phyloP scores from a whole-genome alignment of 2,797 vertebrate species.

The Dendrocincla tyrannina region DNA sequence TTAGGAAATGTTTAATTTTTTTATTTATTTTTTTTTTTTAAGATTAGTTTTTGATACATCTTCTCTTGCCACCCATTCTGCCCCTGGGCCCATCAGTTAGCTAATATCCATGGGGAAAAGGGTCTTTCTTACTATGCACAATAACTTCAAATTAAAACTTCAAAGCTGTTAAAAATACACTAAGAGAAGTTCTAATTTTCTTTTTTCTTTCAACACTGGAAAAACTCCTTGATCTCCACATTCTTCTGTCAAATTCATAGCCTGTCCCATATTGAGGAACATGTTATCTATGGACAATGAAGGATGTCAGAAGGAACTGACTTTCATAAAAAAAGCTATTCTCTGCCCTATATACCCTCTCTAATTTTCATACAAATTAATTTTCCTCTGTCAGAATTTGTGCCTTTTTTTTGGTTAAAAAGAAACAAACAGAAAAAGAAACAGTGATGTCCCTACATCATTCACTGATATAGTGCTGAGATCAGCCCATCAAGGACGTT shows the following conservation, averaged over 20 bases:
- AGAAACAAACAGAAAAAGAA: neutral
- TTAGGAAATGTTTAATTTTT: neutral
- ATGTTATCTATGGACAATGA: neutral
- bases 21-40: neutral
- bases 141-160: slow-evolving; percentile 22
- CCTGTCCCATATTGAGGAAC: neutral
- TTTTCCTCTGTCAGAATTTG: neutral
- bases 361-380: neutral
- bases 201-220: neutral
- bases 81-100: neutral
- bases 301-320: neutral
- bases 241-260: neutral
- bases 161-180: slow-evolving; percentile 20
- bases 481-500: neutral
- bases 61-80: neutral
- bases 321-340: neutral
- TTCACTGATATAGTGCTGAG: neutral
- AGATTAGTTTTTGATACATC: neutral
- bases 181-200: slow-evolving; percentile 20
- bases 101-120: neutral
- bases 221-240: neutral
- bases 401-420: neutral
- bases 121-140: neutral
- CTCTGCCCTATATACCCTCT: neutral
- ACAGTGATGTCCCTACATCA: neutral